phyloP scores from a whole-genome alignment of 2,113 vertebrate genomes.

The Hyla sarda region DNA sequence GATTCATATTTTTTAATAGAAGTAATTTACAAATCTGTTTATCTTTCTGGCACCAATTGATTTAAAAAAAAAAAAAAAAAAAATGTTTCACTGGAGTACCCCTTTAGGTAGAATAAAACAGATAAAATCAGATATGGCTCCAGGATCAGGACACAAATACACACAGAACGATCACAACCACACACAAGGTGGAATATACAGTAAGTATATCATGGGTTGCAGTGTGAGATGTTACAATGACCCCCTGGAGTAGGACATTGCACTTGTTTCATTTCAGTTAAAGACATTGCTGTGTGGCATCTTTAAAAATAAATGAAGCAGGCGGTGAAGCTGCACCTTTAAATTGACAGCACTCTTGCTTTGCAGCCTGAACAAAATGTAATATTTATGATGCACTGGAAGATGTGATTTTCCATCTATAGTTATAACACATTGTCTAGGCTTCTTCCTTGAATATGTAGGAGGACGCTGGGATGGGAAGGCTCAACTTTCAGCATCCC shows the following conservation, averaged over 20 bases:
- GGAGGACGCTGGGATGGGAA: constrained; percentile 14
- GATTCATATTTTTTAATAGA: no score
- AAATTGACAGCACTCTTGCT: constrained; percentile 31
- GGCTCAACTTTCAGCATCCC: constrained; percentile 14
- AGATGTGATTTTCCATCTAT: constrained; percentile 21
- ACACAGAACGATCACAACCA: not conserved
- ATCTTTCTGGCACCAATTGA: no score
- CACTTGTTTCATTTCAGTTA: constrained; percentile 4
- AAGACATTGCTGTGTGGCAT: not conserved
- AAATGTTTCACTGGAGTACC: no score
- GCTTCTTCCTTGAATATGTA: not conserved
- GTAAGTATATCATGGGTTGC: not conserved
- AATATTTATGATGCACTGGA: constrained; percentile 44
- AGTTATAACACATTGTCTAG: constrained; percentile 14
- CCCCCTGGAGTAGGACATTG: not conserved
- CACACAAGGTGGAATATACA: not conserved
- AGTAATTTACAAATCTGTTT: no score
- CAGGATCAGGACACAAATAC: not conserved
- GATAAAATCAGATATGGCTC: not conserved
- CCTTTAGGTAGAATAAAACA: no score
- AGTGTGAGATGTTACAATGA: not conserved
- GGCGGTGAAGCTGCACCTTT: constrained; percentile 15
- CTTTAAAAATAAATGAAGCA: constrained; percentile 51
- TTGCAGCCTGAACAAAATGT: constrained; percentile 36
- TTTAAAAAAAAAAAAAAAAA: no score